Conservation (phyloP, 2,888 invertebrate species). For the Brachycybe producta region DNA sequence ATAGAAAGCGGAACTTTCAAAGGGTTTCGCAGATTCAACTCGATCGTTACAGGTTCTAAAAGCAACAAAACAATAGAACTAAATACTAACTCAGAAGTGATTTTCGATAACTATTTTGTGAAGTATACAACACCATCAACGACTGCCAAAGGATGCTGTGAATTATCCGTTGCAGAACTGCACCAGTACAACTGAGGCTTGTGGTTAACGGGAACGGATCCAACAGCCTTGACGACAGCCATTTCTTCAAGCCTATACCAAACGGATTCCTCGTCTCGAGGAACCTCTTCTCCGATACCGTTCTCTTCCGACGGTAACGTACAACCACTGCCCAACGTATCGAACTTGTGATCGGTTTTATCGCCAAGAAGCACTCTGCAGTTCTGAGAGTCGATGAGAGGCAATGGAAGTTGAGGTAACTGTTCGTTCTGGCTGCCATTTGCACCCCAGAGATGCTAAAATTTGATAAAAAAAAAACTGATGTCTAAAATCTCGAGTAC, state of each 20-base stretch:
- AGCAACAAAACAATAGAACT: no score
- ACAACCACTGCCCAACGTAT: neutral
- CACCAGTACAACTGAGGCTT: conserved; percentile 64
- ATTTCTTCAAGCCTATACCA: conserved; percentile 29
- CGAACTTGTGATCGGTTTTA: neutral
- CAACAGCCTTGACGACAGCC: conserved; percentile 26
- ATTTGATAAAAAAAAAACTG: no score
- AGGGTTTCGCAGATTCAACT: conserved; percentile 60
- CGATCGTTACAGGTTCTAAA: conserved; percentile 72
- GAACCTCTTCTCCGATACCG: conserved; percentile 9
- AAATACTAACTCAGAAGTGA: no score
- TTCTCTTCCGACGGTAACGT: neutral
- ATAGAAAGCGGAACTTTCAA: conserved; percentile 56
- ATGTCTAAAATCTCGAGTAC: no score
- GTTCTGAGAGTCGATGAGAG: conserved; percentile 51
- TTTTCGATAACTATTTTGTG: conserved; percentile 29
- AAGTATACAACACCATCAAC: conserved; percentile 4
- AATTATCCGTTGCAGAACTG: conserved; percentile 37
- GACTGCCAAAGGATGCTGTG: conserved; percentile 27
- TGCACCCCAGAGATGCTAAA: conserved; percentile 31
- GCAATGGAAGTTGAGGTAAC: conserved; percentile 57
- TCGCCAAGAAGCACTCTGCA: conserved; percentile 53
- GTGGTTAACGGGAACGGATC: conserved; percentile 52
- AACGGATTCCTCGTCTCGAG: no score
- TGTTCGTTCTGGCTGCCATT: conserved; percentile 28